Percentiles rank a stretch among this genome's conserved stretches.
Conservation (phyloP, 2,888 invertebrate genomes). For the Rhogogaster chlorosoma region DNA sequence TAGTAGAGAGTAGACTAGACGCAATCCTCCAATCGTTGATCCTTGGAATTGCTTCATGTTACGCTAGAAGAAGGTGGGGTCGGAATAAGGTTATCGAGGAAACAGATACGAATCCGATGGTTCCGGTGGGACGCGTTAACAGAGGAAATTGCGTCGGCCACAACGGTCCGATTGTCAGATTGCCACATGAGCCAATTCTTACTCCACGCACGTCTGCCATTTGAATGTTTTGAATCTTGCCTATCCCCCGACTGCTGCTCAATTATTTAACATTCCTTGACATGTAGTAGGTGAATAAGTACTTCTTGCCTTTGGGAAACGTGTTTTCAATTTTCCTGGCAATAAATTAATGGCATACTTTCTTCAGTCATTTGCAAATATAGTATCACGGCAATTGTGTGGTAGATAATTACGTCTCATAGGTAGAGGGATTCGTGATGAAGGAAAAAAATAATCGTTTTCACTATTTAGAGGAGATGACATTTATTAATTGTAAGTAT, state of each 20-base stretch:
- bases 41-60: slow-evolving; percentile 32
- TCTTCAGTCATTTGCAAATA: neutral
- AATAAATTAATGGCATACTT: neutral
- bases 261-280: neutral
- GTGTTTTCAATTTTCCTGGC: neutral
- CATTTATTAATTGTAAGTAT: neutral
- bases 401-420: neutral
- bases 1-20: slow-evolving; percentile 17
- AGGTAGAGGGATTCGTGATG: neutral
- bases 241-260: neutral
- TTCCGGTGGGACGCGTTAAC: slow-evolving; percentile 49
- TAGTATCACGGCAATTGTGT: neutral
- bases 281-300: neutral
- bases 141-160: slow-evolving; percentile 48
- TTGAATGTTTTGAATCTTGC: neutral
- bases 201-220: neutral
- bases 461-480: neutral
- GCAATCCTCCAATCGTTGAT: slow-evolving; percentile 29
- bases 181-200: slow-evolving; percentile 32
- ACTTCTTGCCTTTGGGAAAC: neutral
- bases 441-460: neutral
- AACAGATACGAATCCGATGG: slow-evolving; percentile 40
- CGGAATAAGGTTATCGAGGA: slow-evolving; percentile 36
- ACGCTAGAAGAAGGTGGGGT: slow-evolving; percentile 17
- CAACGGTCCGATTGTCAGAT: slow-evolving; percentile 35